Base-by-base conservation (phyloP, 2,113 vertebrate species). In the Sinocyclocheilus rhinocerous region DNA sequence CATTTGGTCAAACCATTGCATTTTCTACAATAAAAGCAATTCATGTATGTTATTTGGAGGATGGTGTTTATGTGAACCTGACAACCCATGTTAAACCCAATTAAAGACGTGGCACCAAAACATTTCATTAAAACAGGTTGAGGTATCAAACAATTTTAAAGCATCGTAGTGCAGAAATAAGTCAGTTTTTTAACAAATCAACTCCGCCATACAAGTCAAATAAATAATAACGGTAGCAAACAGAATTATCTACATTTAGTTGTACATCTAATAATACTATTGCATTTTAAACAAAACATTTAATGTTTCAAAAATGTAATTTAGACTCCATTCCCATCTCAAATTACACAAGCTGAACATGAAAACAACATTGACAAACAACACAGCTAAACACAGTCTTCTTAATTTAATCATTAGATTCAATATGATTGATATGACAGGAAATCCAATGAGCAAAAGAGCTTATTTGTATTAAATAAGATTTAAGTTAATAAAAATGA, bases 11-110 rank as follows among this genome's bases (percentile, higher is more conserved):
- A 82, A 52, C 63, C 45, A 33, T 69, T 89, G 90, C 76, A 45
- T 33, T 90, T 91, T 86, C 85, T 88, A 8, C 82, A 92, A 90
- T 92, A 92, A 92, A 89, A 81, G 26, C 65, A 55, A 76, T 76
- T 76, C 2, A 76, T 76, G 57, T 18, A n/a, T n/a, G 15, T 13
- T 11, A 26, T 16, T 8, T n/a, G 42, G 16, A 24, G 18, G 26
- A 29, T 26, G 16, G 29, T 70, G 7, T 36, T 36, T 33, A 36
- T 70, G 16, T 20, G 33, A 70, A 70, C 16, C 29, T 10, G 16
- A 20, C 16, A 20, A 70, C 7, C 67, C 8, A 20, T 11, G 33
- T 39, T 20, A 42, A 73, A 73, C 36, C 52, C 52, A 55, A 6
- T 55, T 55, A 39, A 42, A 42, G 9, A 72, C 0, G 3, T 39